Percentiles rank a stretch among this genome's conserved stretches.
Evolutionary conservation across 2,113 vertebrate species (phyloP).

Genomic region (Sphaerodactylus townsendi): DNA sequence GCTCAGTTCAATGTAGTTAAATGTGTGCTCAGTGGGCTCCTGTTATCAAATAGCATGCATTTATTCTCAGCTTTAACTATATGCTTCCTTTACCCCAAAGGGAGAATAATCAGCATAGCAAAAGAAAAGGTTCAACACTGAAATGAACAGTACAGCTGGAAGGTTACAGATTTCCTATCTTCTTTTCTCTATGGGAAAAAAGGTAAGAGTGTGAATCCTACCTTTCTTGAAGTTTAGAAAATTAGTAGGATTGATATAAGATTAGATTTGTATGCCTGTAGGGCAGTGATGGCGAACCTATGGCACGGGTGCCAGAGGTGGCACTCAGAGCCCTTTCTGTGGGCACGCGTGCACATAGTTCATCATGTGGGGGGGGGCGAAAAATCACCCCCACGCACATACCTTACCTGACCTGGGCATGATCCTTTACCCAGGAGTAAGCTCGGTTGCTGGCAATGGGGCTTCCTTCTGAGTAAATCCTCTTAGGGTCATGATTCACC

Average conservation of each 20-base stretch:
- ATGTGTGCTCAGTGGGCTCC: neutral
- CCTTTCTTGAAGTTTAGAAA: neutral
- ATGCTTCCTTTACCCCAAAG: neutral
- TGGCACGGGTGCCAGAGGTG: no score
- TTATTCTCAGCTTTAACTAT: neutral
- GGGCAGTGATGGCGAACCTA: no score
- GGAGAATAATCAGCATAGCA: rapidly evolving
- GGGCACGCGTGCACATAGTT: no score
- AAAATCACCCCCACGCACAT: no score
- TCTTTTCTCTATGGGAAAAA: neutral
- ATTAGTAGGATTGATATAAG: neutral
- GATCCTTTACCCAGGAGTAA: no score
- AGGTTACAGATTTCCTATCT: neutral
- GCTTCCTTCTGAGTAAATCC: no score
- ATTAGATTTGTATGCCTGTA: neutral
- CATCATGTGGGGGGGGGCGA: no score
- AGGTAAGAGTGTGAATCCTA: neutral
- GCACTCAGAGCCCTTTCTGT: no score
- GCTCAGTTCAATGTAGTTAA: conserved; percentile 11
- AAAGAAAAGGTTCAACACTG: neutral
- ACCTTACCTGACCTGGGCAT: no score
- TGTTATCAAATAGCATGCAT: neutral
- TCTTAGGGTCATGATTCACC: no score
- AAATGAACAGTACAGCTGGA: neutral
- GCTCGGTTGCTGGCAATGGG: no score